phyloP scores from a whole-genome alignment of 2,888 invertebrate species.

The Altica lythri region DNA sequence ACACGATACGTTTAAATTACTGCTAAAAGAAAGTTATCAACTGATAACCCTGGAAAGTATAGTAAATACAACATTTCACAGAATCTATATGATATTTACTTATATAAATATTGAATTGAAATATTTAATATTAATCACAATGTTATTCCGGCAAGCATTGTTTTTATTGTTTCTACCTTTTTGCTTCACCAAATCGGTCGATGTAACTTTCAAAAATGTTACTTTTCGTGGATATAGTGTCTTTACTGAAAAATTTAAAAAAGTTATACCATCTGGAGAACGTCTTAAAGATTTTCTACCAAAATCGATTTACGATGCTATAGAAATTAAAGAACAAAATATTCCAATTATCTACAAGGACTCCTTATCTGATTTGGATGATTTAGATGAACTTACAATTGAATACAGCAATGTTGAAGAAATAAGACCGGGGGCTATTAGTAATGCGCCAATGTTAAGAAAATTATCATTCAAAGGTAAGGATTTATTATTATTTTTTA shows the following conservation, averaged over 20 bases:
- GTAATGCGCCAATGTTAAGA: constrained; percentile 36
- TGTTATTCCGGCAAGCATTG: too few species aligned
- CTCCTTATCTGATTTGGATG: constrained; percentile 40
- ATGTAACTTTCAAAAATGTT: constrained; percentile 45
- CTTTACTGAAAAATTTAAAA: constrained; percentile 42
- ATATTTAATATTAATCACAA: too few species aligned
- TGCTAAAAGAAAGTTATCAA: too few species aligned
- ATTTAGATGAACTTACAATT: constrained; percentile 43
- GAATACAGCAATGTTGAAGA: constrained; percentile 35
- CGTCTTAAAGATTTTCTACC: constrained; percentile 43
- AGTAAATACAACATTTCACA: too few species aligned
- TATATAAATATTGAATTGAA: too few species aligned
- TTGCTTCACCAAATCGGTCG: constrained; percentile 21
- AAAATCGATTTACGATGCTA: constrained; percentile 36
- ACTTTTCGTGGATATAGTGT: constrained; percentile 41
- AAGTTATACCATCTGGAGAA: constrained; percentile 37
- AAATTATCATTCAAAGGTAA: constrained; percentile 37
- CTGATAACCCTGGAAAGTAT: too few species aligned
- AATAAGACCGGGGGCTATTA: constrained; percentile 41
- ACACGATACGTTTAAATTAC: too few species aligned
- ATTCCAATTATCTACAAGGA: constrained; percentile 42
- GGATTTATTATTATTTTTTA: too few species aligned
- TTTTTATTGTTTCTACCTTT: constrained; percentile 24
- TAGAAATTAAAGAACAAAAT: constrained; percentile 41
- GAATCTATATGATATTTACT: too few species aligned